Conservation (phyloP, 2,888 invertebrate species). For the Drosophila tripunctata region DNA sequence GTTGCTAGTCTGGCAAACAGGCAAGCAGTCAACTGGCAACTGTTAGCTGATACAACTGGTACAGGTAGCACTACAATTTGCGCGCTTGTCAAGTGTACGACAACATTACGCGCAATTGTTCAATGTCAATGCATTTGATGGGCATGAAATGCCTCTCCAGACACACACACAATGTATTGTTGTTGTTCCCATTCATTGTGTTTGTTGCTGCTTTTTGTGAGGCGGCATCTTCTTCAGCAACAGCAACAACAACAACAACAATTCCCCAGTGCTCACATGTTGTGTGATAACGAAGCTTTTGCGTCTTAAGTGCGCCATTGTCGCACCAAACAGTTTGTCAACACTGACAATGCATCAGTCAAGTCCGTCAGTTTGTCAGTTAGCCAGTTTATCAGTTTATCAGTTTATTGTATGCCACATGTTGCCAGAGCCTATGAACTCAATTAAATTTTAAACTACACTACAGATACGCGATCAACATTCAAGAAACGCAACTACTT, state of each 20-base stretch:
- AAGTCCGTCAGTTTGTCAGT: not conserved
- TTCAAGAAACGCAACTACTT: constrained; percentile 38
- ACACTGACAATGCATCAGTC: too few relatives aligned
- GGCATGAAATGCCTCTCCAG: constrained; percentile 71
- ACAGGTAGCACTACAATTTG: constrained; percentile 75
- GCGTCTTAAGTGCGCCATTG: constrained; percentile 56
- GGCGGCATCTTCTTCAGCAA: constrained; percentile 44
- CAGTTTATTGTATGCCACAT: constrained; percentile 13
- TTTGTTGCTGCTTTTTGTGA: too few relatives aligned
- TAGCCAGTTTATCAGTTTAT: not conserved
- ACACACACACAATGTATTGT: constrained; percentile 41
- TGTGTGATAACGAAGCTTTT: constrained; percentile 73
- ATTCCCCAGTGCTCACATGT: constrained; percentile 79
- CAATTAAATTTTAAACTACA: constrained; percentile 15
- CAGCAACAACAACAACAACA: too few relatives aligned
- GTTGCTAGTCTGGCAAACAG: not conserved
- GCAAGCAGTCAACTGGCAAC: not conserved
- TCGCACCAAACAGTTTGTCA: constrained; percentile 37
- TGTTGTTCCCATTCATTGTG: constrained; percentile 67
- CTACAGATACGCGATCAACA: constrained; percentile 27
- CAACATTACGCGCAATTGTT: constrained; percentile 81
- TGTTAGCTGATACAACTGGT: constrained; percentile 29
- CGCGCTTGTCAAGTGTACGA: constrained; percentile 80
- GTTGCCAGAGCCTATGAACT: constrained; percentile 30
- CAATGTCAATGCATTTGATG: constrained; percentile 80